Evolutionary conservation across 2,797 vertebrate genomes (phyloP), one percentile per base, ranked within the genome.

Genomic region (Argya squamiceps): DNA sequence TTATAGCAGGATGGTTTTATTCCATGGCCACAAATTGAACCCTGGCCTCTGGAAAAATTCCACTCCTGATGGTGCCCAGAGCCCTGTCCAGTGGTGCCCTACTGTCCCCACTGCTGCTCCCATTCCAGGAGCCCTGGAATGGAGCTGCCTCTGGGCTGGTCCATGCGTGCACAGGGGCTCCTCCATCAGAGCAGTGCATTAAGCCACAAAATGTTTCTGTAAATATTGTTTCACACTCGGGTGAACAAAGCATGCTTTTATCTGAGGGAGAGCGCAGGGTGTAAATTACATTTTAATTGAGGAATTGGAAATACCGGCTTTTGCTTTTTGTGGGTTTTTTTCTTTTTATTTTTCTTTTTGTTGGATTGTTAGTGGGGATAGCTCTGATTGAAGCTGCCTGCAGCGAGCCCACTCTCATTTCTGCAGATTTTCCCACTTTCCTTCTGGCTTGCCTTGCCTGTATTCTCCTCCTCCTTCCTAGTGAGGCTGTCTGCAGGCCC

Each of bases 211-310:
- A 92, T 62, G 52, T 94, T 95, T 97, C 91, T 86, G 69, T 96
- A 94, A 96, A 91, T 96, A 79, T 94, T 88, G 78, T 91, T 97
- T 94, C 90, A 94, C 81, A 59, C 79, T 96, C 59, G 84, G 29
- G 76, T 80, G 69, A 97, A 43, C 87, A 96, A 96, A 92, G 92
- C 80, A 64, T 75, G 77, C 75, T 92, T 94, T 95, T 84, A 91
- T 86, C 88, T 20, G 77, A 84, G 84, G 88, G 65, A 90, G 58
- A 68, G 83, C 12, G 4, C 32, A 16, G 90, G 90, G 87, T 93
- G 95, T 97, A 96, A 96, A 96, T 97, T 95, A 94, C 84, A 80
- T 82, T 87, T 89, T 93, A 92, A 96, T 89, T 89, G 95, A 96
- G 96, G 91, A 94, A 96, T 53, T 84, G 67, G 59, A 80, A 94